phyloP scores from a whole-genome alignment of 2,113 vertebrate genomes.

The Thunnus maccoyii region DNA sequence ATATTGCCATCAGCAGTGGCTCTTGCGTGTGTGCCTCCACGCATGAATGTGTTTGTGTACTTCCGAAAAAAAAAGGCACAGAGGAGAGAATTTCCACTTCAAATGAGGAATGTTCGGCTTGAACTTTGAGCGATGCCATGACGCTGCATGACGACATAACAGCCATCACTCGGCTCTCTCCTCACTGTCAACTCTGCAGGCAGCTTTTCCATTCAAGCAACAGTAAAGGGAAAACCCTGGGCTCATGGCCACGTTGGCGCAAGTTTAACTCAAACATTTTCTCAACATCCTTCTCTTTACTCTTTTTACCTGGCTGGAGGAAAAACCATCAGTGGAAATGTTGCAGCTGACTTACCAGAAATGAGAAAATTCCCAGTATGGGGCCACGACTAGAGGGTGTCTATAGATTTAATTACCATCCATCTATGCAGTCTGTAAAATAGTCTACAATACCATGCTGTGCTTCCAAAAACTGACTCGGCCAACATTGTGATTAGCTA shows the following conservation, averaged over 20 bases:
- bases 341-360: slow-evolving; percentile 62
- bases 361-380: slow-evolving; percentile 52
- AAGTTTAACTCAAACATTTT: slow-evolving; percentile 58
- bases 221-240: slow-evolving; percentile 49
- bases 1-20: slow-evolving; percentile 80
- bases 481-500: too few relatives aligned
- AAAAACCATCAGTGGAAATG: slow-evolving; percentile 61
- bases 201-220: slow-evolving; percentile 64
- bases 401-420: slow-evolving; percentile 17
- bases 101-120: slow-evolving; percentile 32
- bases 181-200: slow-evolving; percentile 50
- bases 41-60: slow-evolving; percentile 54
- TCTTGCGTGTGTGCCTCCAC: slow-evolving; percentile 65
- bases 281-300: slow-evolving; percentile 56
- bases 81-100: slow-evolving; percentile 62
- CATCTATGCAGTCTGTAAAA: too few relatives aligned
- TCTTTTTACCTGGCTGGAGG: slow-evolving; percentile 59
- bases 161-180: slow-evolving; percentile 40
- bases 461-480: too few relatives aligned
- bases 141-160: slow-evolving; percentile 51
- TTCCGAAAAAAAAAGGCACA: slow-evolving; percentile 34
- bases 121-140: slow-evolving; percentile 43
- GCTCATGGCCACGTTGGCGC: slow-evolving; percentile 52
- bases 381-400: slow-evolving; percentile 15
- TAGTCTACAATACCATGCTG: too few relatives aligned